Base-by-base conservation (phyloP, 2,888 invertebrate species). In the Apantesis nais region DNA sequence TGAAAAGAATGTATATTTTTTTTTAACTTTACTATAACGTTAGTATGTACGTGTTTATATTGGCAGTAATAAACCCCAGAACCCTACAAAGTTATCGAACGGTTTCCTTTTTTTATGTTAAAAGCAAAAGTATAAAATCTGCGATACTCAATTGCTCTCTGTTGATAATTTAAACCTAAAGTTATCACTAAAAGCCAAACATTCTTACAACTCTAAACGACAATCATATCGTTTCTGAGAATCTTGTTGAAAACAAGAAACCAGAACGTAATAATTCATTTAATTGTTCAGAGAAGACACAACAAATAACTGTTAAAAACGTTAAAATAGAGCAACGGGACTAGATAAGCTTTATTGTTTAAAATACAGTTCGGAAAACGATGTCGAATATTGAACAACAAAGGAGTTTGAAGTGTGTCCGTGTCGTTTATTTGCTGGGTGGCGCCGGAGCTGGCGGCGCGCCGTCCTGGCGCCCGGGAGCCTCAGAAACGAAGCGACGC, bases 401-500 rank as follows among this genome's bases (percentile, higher is more conserved):
- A 79, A 82, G 61, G 68, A 74, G 73, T 78, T 81, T 69, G 70
- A 75, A 80, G 76, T 80, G 80, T 68, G 75, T 70, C 52, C 68
- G 71, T 66, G 70, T 78, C 72, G 81, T 81, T 78, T 82, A 78
- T 81, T 80, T 82, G 81, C 73, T 74, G 81, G 75, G 81, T 75
- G 85, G 86, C 85, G 87, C 86, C 82, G 74, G 67, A 81, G 75
- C 86, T 85, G 82, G 76, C 84, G 91, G 73, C 90, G 90, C 91
- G 92, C 73, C 92, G 89, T 80, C 85, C 81, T 86, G 92, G 79
- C 83, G 83, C 81, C 83, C 78, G 62, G 86, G 90, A 90, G 89
- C 90, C 83, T 76, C 77, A 25, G 55, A 39, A n/a, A 34, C 55
- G 62, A 52, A 34, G 62, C 44, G 52, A 62, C 68, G 87, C 86